Evolutionary conservation across 2,888 invertebrate genomes (phyloP), one percentile per base, ranked within the genome.

Genomic region (Euzetes globulus): DNA sequence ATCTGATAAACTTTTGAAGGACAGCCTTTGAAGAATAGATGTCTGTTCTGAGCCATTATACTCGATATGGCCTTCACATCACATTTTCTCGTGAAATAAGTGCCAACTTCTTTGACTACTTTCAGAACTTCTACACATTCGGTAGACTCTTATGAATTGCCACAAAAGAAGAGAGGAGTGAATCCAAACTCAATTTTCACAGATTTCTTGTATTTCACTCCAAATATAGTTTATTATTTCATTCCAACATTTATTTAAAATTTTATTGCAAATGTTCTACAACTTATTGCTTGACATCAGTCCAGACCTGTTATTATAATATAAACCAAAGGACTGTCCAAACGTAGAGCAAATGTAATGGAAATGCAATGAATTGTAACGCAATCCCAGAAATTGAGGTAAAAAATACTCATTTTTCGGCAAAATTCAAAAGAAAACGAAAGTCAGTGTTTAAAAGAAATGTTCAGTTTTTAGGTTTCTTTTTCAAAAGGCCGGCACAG

Each of bases 1-100:
- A 65, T 65, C 65, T 65, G 29, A 65, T 65, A 65, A n/a, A 37
- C 37, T 25, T 58, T 58, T 65, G 65, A 65, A 65, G 65, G 65
- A 65, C 65, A 65, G 65, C 37, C 11, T 58, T 58, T 65, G 65
- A 65, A 65, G 65, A 33, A 65, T 19, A 37, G 65, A 11, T 65
- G n/a, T 17, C 15, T 27, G 19, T 65, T 37, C n/a, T 37, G 37
- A 65, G 1, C 25, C 37, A 37, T 37, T 58, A 37, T 37, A n/a
- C n/a, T 65, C 33, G 65, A 33, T 33, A 63, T 29, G 65, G 65
- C 65, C 37, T 65, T 65, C 65, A 65, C 6, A 65, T 37, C 29
- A 19, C 3, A 27, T 29, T 11, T 29, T 60, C 33, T 11, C 50
- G n/a, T 50, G 50, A 13, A 50, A 7, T 7, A 7, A 50, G 13